A percentile compares a stretch with the other conserved stretches of the same genome.
These are phyloP conservation scores for Luscinia luscinia DNA, from an alignment of 2,797 vertebrate genomes.

Conservation along the genomic window DNA sequence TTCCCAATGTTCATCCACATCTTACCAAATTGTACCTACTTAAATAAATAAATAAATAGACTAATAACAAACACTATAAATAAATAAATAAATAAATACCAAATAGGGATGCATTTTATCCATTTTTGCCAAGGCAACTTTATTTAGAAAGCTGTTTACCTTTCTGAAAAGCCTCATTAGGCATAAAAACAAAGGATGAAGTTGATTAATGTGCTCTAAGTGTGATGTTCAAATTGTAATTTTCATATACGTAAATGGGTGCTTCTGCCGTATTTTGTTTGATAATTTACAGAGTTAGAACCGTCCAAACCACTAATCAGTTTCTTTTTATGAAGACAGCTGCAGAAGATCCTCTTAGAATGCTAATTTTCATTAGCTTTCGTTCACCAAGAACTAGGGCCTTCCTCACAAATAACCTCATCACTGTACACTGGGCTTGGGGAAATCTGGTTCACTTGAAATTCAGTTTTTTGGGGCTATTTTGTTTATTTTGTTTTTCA, in stretches of 20 bases:
- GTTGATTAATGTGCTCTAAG: slow-evolving; percentile 84
- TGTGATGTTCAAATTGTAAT: slow-evolving; percentile 82
- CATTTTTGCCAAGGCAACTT: slow-evolving; percentile 77
- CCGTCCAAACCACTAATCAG: slow-evolving; percentile 84
- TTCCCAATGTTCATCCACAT: slow-evolving; percentile 42
- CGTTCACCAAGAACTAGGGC: slow-evolving; percentile 20
- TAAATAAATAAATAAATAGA: not conserved
- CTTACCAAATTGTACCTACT: slow-evolving; percentile 3
- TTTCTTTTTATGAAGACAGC: slow-evolving; percentile 82
- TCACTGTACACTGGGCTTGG: not conserved
- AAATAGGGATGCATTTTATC: slow-evolving; percentile 62
- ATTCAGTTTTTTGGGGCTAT: not conserved
- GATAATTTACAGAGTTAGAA: slow-evolving; percentile 83
- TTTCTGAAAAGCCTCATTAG: slow-evolving; percentile 82
- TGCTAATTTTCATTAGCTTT: slow-evolving; percentile 80
- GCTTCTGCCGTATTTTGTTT: slow-evolving; percentile 82
- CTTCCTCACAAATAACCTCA: slow-evolving; percentile 51
- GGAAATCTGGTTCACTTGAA: not conserved
- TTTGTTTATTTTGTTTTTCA: not conserved
- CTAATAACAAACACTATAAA: not conserved
- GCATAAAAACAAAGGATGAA: slow-evolving; percentile 83
- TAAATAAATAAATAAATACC: not conserved
- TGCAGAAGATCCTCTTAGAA: slow-evolving; percentile 78
- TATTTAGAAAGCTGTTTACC: slow-evolving; percentile 83
- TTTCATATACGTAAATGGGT: slow-evolving; percentile 82